Evolutionary conservation across 37 sponge, comb jelly and placozoan genomes (phyloP).

Genomic region (Haliclona indistincta): DNA sequence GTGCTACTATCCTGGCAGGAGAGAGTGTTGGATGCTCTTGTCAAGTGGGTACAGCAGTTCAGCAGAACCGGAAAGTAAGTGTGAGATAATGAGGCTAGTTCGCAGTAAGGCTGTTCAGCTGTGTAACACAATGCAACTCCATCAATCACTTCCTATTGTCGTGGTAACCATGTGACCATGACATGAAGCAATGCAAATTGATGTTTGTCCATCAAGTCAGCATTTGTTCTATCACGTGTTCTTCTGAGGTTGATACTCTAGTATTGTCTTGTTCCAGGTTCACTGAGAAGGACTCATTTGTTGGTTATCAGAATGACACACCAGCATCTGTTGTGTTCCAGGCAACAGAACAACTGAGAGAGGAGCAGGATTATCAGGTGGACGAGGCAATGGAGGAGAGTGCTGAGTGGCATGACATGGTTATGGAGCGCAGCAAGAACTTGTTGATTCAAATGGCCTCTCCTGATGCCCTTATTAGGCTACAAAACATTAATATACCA

Average conservation of each 20-base stretch:
- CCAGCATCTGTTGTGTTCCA: slow-evolving; percentile 89
- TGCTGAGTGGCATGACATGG: slow-evolving; percentile 15
- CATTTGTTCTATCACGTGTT: too few species aligned
- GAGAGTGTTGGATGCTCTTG: slow-evolving; percentile 24
- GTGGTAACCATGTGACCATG: too few species aligned
- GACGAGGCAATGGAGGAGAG: slow-evolving; percentile 1
- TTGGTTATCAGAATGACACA: slow-evolving; percentile 90
- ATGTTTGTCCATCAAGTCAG: too few species aligned
- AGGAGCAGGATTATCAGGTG: too few species aligned
- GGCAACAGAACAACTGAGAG: slow-evolving; percentile 44
- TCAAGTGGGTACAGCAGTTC: slow-evolving; percentile 53
- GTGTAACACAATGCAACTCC: too few species aligned
- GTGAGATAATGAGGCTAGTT: too few species aligned
- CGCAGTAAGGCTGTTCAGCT: too few species aligned
- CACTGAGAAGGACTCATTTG: slow-evolving; percentile 70
- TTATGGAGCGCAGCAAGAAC: slow-evolving; percentile 33
- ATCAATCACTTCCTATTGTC: too few species aligned
- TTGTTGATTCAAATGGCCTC: slow-evolving; percentile 62
- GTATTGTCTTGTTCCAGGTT: too few species aligned
- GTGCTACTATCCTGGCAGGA: slow-evolving; percentile 54
- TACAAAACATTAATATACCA: slow-evolving; percentile 1
- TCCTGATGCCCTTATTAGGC: slow-evolving; percentile 65
- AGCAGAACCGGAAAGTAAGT: too few species aligned
- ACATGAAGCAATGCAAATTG: too few species aligned
- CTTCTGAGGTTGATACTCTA: too few species aligned